Base-by-base conservation (phyloP, 2,797 vertebrate genomes). In the Lithobates sylvaticus region DNA sequence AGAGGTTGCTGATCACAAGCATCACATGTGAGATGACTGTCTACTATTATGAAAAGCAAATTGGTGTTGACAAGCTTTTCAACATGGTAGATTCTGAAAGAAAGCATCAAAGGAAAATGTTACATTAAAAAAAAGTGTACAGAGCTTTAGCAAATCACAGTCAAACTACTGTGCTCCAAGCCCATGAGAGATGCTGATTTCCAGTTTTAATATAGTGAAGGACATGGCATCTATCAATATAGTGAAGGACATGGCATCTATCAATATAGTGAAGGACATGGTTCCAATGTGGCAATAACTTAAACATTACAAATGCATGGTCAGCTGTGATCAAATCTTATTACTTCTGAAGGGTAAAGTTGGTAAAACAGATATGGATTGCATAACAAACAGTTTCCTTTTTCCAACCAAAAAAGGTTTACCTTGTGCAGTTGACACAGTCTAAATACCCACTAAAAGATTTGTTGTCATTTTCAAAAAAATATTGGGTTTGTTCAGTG, bases 351-450 rank as follows among this genome's bases (percentile, higher is more conserved):
- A 61, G 21, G 7, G 21, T 2, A n/a, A 61, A 61, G 54, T 23
- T 61, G 21, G 18, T 7, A 7, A 61, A 61, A 61, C 54, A 23
- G 21, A 1, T 5, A 21, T 42, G 12, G 1, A 39, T 39, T 39
- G 39, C 7, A 10, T 39, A 39, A 39, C 36, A 69, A 32, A 29
- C 39, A 47, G 0, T 47, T 5, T 18, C 7, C 18, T n/a, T 76
- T 72, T 29, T 12, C 65, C 5, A 9, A 61, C 54, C 21, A 23
- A n/a, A 7, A 16, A 18, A 5, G 50, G 4, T 54, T 65, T 95
- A 99, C 98, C 98, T 97, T 91, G 98, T 98, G 88, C 98, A 99
- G 94, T 99, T 99, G 89, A 95, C 96, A 92, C 98, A 99, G 93
- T 99, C 98, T 90, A 99, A 91, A n/a, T 97, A 94, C 67, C 98